These are phyloP conservation scores for Rutpela maculata DNA, from an alignment of 2,888 invertebrate species.

Conservation along the genomic window DNA sequence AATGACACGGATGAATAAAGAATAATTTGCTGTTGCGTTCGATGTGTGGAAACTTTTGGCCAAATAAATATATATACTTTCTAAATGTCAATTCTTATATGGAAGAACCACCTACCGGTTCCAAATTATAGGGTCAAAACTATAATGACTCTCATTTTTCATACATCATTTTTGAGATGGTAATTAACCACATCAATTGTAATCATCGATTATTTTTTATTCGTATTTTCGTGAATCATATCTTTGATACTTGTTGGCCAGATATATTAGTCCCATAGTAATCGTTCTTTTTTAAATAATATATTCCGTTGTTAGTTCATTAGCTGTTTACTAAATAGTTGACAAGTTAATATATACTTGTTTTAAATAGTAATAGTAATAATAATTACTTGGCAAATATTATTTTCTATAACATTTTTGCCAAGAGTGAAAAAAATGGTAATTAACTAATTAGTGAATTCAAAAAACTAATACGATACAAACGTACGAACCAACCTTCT, in stretches of 20 bases:
- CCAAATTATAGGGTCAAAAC: background rate
- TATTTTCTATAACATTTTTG: too few species aligned
- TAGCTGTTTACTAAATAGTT: too few species aligned
- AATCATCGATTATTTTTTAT: background rate
- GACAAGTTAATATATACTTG: too few species aligned
- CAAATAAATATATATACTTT: slow-evolving; percentile 14
- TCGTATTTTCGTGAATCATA: background rate
- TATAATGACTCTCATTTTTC: slow-evolving; percentile 15
- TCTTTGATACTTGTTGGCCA: background rate
- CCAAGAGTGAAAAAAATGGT: too few species aligned
- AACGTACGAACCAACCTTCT: too few species aligned
- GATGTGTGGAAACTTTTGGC: background rate
- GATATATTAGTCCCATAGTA: too few species aligned
- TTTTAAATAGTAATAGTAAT: too few species aligned
- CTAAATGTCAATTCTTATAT: slow-evolving; percentile 13
- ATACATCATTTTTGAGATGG: background rate
- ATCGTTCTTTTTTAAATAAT: too few species aligned
- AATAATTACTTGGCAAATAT: too few species aligned
- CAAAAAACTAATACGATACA: too few species aligned
- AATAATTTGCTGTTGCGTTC: slow-evolving; percentile 12
- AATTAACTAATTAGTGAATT: too few species aligned
- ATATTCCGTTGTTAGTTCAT: too few species aligned
- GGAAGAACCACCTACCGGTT: background rate
- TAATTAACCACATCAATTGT: background rate
- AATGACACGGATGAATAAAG: slow-evolving; percentile 18